Evolutionary conservation across 2,888 invertebrate genomes (phyloP), one percentile per base, ranked within the genome.

Genomic region (Erannis defoliaria): DNA sequence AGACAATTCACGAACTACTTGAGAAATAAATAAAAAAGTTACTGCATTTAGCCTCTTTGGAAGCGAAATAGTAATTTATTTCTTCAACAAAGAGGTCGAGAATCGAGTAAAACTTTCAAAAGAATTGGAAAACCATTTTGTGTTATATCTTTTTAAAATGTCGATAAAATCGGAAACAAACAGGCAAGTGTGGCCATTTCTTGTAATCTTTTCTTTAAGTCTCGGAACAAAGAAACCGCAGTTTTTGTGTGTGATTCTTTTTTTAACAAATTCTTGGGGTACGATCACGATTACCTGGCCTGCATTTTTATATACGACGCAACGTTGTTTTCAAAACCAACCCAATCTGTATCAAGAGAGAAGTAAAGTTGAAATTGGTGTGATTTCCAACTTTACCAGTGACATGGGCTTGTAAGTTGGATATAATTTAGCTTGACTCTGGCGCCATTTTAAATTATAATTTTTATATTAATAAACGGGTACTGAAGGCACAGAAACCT

Each of bases 141-240:
- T 55, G 29, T 62, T 66, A 59, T 73, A 71, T 84, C 80, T 81
- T 80, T 81, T 81, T 78, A 71, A 79, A 82, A 77, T 70, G 75
- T 74, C 79, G 86, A 88, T 89, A 90, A 84, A 87, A 88, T 86
- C 84, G 68, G 80, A 80, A 77, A 78, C 80, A 82, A 85, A 88
- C 84, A 84, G 65, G 78, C 67, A 87, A 86, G 86, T 86, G 86
- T 78, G 85, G 77, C 80, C 84, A 78, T 86, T 84, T 80, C 80
- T 72, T 84, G 81, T 89, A 88, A 88, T 87, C 86, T 84, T 74
- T 77, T 59, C 59, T 46, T 56, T 76, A 79, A 80, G 77, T 78
- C 81, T 85, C 76, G 66, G 69, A 72, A 76, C 85, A 90, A 91
- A 84, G 88, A 82, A 84, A 86, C 90, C 89, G 90, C 89, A 70